Conservation (phyloP, 1,140 invertebrate species). For the Leguminivora glycinivorella region DNA sequence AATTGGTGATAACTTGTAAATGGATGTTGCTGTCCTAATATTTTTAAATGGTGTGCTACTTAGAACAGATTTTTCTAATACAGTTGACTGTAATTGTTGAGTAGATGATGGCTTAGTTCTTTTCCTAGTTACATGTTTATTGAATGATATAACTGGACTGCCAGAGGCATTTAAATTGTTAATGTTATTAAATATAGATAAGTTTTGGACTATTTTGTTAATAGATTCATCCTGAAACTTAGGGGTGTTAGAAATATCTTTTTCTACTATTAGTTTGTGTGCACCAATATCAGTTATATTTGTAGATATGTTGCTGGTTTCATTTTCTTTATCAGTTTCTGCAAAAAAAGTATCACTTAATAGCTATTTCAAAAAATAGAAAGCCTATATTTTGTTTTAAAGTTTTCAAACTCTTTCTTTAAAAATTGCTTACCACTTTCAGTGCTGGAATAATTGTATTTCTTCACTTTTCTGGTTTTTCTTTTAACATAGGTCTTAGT, state of each 20-base stretch:
- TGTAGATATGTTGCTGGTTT: constrained; percentile 34
- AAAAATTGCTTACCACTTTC: constrained; percentile 46
- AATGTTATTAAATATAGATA: constrained; percentile 46
- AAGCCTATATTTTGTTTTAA: background rate
- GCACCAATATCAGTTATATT: constrained; percentile 53
- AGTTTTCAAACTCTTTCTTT: background rate
- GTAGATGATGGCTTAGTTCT: constrained; percentile 8
- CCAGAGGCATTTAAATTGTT: constrained; percentile 2
- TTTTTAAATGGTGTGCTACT: constrained; percentile 65
- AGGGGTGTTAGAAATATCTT: constrained; percentile 37
- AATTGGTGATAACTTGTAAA: constrained; percentile 67
- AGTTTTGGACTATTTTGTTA: constrained; percentile 52
- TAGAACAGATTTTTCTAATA: constrained; percentile 49
- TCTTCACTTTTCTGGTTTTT: constrained; percentile 45
- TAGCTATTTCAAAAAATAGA: background rate
- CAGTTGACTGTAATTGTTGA: constrained; percentile 37
- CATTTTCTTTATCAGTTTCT: constrained; percentile 69
- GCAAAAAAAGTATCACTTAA: constrained; percentile 33
- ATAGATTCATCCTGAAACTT: constrained; percentile 54
- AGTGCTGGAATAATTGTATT: constrained; percentile 48
- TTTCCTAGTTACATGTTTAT: constrained; percentile 35
- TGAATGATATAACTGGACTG: constrained; percentile 23
- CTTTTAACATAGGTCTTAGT: constrained; percentile 43
- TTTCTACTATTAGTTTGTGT: constrained; percentile 59
- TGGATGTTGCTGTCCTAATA: constrained; percentile 63